Percentiles rank a stretch among this genome's conserved stretches.
phyloP scores from a whole-genome alignment of 2,888 invertebrate genomes.

The Metacarcinus magister region DNA sequence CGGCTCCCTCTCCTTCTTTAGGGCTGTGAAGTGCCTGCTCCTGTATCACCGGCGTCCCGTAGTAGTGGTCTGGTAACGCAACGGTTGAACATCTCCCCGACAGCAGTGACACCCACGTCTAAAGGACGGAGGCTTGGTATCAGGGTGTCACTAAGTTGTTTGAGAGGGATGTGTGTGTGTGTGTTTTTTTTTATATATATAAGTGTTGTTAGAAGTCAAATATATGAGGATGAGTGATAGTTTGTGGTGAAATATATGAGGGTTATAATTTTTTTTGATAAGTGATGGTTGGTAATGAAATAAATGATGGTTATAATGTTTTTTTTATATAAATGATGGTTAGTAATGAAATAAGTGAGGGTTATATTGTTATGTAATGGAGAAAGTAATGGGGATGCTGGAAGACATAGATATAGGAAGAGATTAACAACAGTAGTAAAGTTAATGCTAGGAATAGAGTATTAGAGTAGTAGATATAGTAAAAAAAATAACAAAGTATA shows the following conservation, averaged over 20 bases:
- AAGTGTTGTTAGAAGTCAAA: too few relatives aligned
- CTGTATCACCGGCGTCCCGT: background rate
- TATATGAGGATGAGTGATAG: too few relatives aligned
- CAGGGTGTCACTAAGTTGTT: background rate
- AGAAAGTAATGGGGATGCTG: too few relatives aligned
- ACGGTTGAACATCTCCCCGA: background rate
- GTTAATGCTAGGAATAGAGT: too few relatives aligned
- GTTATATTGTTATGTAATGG: too few relatives aligned
- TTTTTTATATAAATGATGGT: background rate
- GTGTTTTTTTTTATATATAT: background rate
- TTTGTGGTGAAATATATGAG: too few relatives aligned
- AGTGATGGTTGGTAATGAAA: background rate
- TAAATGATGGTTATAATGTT: too few relatives aligned
- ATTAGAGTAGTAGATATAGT: background rate
- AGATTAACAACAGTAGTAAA: too few relatives aligned
- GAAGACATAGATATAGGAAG: too few relatives aligned
- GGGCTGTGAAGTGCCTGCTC: background rate
- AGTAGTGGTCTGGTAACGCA: background rate
- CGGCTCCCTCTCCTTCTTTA: background rate
- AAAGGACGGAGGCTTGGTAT: background rate
- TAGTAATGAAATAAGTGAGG: background rate
- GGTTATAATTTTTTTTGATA: background rate
- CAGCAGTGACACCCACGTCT: background rate
- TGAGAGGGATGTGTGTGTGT: background rate
- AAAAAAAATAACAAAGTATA: background rate